Conservation (phyloP, 2,113 vertebrate species). For the Clarias gariepinus region DNA sequence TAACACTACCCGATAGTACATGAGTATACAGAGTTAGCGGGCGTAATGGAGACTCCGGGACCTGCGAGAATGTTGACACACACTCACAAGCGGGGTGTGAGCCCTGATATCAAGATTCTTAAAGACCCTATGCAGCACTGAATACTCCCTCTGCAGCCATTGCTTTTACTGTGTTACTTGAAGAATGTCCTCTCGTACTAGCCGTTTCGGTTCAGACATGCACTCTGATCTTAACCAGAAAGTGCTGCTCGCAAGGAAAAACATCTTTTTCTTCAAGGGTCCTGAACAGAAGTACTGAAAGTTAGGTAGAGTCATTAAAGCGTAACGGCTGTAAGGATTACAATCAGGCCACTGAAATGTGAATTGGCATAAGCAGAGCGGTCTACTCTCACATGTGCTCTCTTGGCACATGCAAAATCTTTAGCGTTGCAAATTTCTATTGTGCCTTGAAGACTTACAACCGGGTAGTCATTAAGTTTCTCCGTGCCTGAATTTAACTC, state of each 20-base stretch:
- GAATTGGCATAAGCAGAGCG: conserved; percentile 38
- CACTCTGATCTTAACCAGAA: conserved; percentile 29
- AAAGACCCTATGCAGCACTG: conserved; percentile 54
- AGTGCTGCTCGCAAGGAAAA: conserved; percentile 26
- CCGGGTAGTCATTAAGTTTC: neutral
- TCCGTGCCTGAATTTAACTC: conserved; percentile 5
- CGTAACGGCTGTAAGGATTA: conserved; percentile 35
- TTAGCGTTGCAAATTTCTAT: conserved; percentile 39
- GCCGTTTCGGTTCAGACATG: conserved; percentile 32
- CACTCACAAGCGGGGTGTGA: conserved; percentile 44
- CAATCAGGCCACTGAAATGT: conserved; percentile 34
- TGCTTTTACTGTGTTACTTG: conserved; percentile 51
- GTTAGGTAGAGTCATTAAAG: conserved; percentile 40
- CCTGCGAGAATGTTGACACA: conserved; percentile 57
- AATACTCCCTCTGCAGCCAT: conserved; percentile 50
- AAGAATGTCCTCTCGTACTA: conserved; percentile 52
- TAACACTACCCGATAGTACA: conserved; percentile 44
- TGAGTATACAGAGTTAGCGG: conserved; percentile 28
- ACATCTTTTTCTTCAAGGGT: conserved; percentile 34
- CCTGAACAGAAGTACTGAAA: conserved; percentile 34
- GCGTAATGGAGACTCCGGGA: conserved; percentile 30
- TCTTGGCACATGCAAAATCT: conserved; percentile 33
- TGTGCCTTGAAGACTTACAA: conserved; percentile 21
- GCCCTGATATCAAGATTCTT: conserved; percentile 40
- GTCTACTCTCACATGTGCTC: conserved; percentile 10